Evolutionary conservation across 2,888 invertebrate species (phyloP).

Genomic region (Nyleta sp.): DNA sequence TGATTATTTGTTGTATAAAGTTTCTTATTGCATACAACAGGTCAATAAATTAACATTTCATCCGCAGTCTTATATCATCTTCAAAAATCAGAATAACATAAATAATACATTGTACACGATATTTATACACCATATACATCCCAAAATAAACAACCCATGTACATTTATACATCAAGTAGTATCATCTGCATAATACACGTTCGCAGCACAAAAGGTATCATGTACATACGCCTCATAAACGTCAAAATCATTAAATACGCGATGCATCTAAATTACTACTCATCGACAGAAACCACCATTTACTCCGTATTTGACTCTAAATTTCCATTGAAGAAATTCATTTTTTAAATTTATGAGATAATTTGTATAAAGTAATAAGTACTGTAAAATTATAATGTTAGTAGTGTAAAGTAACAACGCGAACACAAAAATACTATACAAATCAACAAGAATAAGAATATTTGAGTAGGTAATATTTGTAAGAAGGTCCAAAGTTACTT

Average conservation of each 20-base stretch:
- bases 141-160: conserved; percentile 39
- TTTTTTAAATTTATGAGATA: too few species aligned
- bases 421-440: too few species aligned
- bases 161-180: conserved; percentile 33
- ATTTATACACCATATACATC: conserved; percentile 36
- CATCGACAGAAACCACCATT: conserved; percentile 39
- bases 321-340: conserved; percentile 13
- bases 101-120: conserved; percentile 20
- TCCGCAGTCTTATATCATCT: conserved; percentile 9
- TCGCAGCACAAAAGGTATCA: conserved; percentile 50
- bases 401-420: too few species aligned
- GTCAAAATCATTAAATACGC: conserved; percentile 48
- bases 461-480: too few species aligned
- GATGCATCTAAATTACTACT: conserved; percentile 42
- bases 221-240: conserved; percentile 48
- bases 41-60: not conserved
- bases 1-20: too few species aligned
- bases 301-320: conserved; percentile 22
- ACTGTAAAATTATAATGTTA: too few species aligned
- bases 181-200: conserved; percentile 53
- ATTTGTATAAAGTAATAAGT: too few species aligned
- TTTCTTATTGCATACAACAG: too few species aligned
- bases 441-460: too few species aligned
- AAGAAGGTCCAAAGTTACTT: too few species aligned
- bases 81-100: conserved; percentile 23